A percentile compares a stretch with the other conserved stretches of the same genome.
Conservation (phyloP, 1,140 invertebrate species). For the Goniozus legneri region DNA sequence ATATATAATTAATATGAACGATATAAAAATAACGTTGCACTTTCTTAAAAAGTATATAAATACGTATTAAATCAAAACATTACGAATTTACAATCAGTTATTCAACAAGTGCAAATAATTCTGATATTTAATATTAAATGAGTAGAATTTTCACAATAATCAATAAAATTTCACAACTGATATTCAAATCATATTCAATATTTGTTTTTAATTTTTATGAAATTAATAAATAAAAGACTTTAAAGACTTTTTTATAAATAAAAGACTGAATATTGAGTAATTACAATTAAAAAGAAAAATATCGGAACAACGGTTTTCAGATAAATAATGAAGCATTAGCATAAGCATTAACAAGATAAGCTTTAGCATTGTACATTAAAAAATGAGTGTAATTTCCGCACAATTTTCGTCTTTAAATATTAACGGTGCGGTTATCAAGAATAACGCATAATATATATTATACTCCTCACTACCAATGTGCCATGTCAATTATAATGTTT, state of each 20-base stretch:
- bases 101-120: too few species aligned
- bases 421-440: background rate
- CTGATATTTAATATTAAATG: conserved; percentile 10
- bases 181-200: conserved; percentile 4
- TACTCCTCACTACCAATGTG: conserved; percentile 1
- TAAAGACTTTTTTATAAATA: too few species aligned
- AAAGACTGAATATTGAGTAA: too few species aligned
- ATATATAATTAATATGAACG: too few species aligned
- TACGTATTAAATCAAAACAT: too few species aligned
- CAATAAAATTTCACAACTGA: conserved; percentile 1
- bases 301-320: too few species aligned
- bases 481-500: conserved; percentile 1
- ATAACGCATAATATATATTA: conserved; percentile 1
- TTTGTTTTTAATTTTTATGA: conserved; percentile 7
- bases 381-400: background rate
- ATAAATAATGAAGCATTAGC: too few species aligned
- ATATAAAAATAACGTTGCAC: too few species aligned
- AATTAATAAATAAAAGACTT: background rate
- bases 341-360: too few species aligned
- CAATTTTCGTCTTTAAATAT: conserved; percentile 5
- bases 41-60: too few species aligned
- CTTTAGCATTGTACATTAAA: background rate
- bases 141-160: conserved; percentile 9
- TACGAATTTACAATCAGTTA: too few species aligned
- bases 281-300: too few species aligned